These are phyloP conservation scores for Diplodus puntazzo DNA, from an alignment of 2,797 vertebrate genomes.

Conservation along the genomic window DNA sequence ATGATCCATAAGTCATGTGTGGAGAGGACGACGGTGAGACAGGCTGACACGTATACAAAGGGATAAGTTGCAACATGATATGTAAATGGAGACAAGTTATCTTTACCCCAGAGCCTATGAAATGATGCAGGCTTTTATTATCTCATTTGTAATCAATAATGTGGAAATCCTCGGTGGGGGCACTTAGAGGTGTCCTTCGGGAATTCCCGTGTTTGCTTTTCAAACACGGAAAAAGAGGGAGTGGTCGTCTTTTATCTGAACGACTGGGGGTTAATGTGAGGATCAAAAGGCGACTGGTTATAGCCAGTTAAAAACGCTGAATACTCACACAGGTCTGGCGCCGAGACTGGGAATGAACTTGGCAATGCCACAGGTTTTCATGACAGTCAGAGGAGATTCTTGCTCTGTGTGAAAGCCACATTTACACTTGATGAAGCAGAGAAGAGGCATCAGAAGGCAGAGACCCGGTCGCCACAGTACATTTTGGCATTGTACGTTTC, in stretches of 20 bases:
- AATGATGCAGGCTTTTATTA: slow-evolving; percentile 73
- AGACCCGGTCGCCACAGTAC: no score
- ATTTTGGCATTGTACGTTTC: no score
- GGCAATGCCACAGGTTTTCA: slow-evolving; percentile 3
- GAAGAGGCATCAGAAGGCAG: slow-evolving; percentile 38
- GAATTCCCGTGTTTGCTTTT: slow-evolving; percentile 54
- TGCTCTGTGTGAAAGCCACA: slow-evolving; percentile 2
- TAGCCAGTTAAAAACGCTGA: slow-evolving; percentile 32
- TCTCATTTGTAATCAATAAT: slow-evolving; percentile 79
- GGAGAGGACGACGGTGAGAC: background rate
- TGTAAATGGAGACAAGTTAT: slow-evolving; percentile 65
- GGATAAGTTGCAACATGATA: slow-evolving; percentile 55
- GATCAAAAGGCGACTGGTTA: slow-evolving; percentile 23
- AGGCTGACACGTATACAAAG: slow-evolving; percentile 40
- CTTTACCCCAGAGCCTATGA: slow-evolving; percentile 66
- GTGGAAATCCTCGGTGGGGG: slow-evolving; percentile 64
- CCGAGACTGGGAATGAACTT: slow-evolving; percentile 16
- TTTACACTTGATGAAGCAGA: slow-evolving; percentile 34
- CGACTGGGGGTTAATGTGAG: slow-evolving; percentile 16
- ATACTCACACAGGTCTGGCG: background rate
- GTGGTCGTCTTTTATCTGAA: slow-evolving; percentile 35
- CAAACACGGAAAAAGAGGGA: slow-evolving; percentile 44
- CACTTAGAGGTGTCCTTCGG: slow-evolving; percentile 53
- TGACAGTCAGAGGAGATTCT: slow-evolving; percentile 15
- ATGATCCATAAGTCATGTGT: slow-evolving; percentile 57